Percentiles rank a stretch among this genome's conserved stretches.
Evolutionary conservation across 1,140 invertebrate genomes (phyloP).

Genomic region (Pogonognathellus flavescens): DNA sequence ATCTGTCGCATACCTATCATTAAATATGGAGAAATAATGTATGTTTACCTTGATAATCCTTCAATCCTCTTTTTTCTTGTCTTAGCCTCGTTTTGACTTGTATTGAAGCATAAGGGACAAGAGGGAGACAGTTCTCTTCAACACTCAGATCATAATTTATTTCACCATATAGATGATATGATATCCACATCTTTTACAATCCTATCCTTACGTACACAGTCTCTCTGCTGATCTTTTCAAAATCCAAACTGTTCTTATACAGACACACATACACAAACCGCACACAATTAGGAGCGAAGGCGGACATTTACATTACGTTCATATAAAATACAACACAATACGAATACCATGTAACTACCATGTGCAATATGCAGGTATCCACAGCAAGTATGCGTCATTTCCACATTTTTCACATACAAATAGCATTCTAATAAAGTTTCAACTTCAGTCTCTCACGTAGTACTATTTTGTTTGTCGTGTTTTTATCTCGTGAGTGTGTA

Average conservation of each 20-base stretch:
- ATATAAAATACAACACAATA: neutral
- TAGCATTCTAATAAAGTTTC: too few relatives aligned
- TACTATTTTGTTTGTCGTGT: too few relatives aligned
- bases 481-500: too few relatives aligned
- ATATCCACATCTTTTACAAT: too few relatives aligned
- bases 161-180: neutral
- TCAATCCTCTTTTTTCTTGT: slow-evolving; percentile 25
- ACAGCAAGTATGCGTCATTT: too few relatives aligned
- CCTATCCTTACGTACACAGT: too few relatives aligned
- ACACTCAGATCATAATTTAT: slow-evolving; percentile 35
- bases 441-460: too few relatives aligned
- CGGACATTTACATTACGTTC: neutral
- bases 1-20: slow-evolving; percentile 52
- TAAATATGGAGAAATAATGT: slow-evolving; percentile 51
- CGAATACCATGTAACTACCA: neutral
- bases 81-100: slow-evolving; percentile 13
- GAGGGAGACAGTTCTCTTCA: neutral
- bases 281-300: neutral
- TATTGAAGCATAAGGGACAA: neutral
- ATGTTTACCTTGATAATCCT: slow-evolving; percentile 49
- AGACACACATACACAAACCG: neutral
- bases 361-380: too few relatives aligned
- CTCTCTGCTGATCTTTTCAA: too few relatives aligned
- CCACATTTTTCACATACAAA: too few relatives aligned
- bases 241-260: too few relatives aligned